phyloP scores from a whole-genome alignment of 2,797 vertebrate species.

The Fistularia commersonii region DNA sequence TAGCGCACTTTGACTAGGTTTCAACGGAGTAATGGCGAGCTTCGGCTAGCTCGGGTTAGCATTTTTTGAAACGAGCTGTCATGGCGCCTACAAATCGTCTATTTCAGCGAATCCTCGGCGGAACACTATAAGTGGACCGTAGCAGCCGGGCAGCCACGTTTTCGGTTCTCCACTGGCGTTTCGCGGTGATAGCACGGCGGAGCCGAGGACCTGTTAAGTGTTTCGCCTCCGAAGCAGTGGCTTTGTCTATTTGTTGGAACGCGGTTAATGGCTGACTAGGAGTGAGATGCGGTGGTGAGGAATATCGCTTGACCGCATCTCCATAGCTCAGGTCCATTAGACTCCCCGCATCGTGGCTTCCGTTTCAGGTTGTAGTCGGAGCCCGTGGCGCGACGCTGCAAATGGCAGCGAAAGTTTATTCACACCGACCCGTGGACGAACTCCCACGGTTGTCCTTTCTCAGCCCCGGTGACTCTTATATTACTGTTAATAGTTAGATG shows the following conservation, averaged over 20 bases:
- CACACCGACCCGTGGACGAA: no score
- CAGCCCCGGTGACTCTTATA: no score
- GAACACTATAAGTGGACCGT: conserved; percentile 1
- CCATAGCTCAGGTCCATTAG: conserved; percentile 11
- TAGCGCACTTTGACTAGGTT: conserved; percentile 34
- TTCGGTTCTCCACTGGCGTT: fast-evolving
- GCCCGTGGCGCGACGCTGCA: conserved; percentile 12
- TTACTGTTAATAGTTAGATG: not conserved
- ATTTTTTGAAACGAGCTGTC: conserved; percentile 58
- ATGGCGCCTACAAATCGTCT: conserved; percentile 50
- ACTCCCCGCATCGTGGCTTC: conserved; percentile 37
- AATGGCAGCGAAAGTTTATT: not conserved
- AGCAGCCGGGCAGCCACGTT: fast-evolving
- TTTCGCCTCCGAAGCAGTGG: conserved; percentile 30
- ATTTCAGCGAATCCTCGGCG: conserved; percentile 10
- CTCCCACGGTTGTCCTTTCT: no score
- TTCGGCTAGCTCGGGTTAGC: conserved; percentile 45
- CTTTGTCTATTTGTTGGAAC: conserved; percentile 63
- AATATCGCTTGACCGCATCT: conserved; percentile 7
- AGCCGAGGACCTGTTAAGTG: not conserved
- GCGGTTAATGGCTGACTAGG: conserved; percentile 62
- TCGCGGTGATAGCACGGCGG: not conserved
- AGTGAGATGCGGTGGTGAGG: conserved; percentile 32
- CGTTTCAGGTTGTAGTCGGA: conserved; percentile 31
- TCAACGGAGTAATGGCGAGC: conserved; percentile 39